Evolutionary conservation across 2,113 vertebrate species (phyloP), one percentile per base, ranked within the genome.

Genomic region (Microcebus tavaratra): DNA sequence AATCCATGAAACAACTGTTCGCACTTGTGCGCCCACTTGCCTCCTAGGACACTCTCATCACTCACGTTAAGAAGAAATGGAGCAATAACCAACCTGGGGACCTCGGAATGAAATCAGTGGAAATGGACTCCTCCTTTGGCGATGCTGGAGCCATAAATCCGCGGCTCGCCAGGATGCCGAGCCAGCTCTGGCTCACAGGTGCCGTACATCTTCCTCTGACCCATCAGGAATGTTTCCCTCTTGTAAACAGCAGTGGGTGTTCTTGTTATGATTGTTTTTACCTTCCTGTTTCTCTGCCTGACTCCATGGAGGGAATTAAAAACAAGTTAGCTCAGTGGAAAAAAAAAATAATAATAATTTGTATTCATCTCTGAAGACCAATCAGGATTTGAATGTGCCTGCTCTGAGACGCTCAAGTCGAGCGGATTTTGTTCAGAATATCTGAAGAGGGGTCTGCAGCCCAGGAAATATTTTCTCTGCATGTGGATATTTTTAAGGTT

Each of bases 1-100:
- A 97, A 96, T 94, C 88, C 92, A 73, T 1, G n/a, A 90, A 90
- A 80, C 86, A 90, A 85, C 61, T n/a, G 72, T 57, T 94, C 5
- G 2, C 21, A 6, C 91, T 45, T 8, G 0, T 39, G 82, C 0
- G 2, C 84, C 70, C 1, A 1, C 94, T 73, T 57, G 55, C 97
- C 84, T 97, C 88, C 94, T 9, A 92, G 88, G 92, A 88, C 81
- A 53, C 13, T 7, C 76, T 88, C 90, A 96, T 94, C 76, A 90
- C 85, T 97, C 96, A 96, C 14, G 1, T 31, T 72, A 59, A 73
- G 94, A 72, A 86, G 94, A 90, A 87, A 96, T 2, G 55, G 76
- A 96, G 81, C 92, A 67, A 85, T 57, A 94, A 96, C 57, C 88
- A 85, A 78, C 50, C 68, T 10, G 0, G 72, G 70, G 85, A 94